Evolutionary conservation across 2,888 invertebrate genomes (phyloP), one percentile per base, ranked within the genome.

Genomic region (Heliconius ismenius): DNA sequence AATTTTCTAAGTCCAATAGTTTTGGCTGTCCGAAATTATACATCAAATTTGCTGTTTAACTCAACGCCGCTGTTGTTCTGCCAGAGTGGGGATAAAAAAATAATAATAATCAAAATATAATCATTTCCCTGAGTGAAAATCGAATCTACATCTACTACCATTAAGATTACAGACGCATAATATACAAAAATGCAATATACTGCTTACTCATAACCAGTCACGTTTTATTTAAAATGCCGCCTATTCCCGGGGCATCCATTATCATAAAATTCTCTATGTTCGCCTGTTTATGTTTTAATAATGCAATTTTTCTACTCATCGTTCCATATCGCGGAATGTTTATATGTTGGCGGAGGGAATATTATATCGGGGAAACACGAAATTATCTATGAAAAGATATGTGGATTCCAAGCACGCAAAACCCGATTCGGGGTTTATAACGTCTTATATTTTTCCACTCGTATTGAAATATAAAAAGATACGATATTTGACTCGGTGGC

Each of bases 341-440:
- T 79, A 78, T 76, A 76, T 65, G 69, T 75, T 74, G 75, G 79
- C 78, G 67, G 65, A 74, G 73, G 78, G 79, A 76, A 79, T 79
- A 76, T 79, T 79, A 79, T 79, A 78, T 76, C 60, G 79, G 21
- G 76, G 79, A 76, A 69, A 78, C 73, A 73, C 68, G 75, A 69
- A 79, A 79, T 78, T 78, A 78, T 79, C 79, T 79, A 79, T 78
- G 78, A 78, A 79, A 79, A 75, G 79, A 73, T 60, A 79, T 78
- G 76, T 70, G 76, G 65, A 79, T 79, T 78, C 78, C n/a, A 63
- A 64, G 74, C 78, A 79, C 75, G 79, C 73, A 60, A 39, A 73
- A 43, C 73, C 39, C 73, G 39, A 62, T 36, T 39, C 73, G 76
- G 43, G 75, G 76, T 43, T 73, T 74, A 68, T 43, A 54, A 70